Evolutionary conservation across 2,797 vertebrate genomes (phyloP), one percentile per base, ranked within the genome.

Genomic region (Pteropus rufus): DNA sequence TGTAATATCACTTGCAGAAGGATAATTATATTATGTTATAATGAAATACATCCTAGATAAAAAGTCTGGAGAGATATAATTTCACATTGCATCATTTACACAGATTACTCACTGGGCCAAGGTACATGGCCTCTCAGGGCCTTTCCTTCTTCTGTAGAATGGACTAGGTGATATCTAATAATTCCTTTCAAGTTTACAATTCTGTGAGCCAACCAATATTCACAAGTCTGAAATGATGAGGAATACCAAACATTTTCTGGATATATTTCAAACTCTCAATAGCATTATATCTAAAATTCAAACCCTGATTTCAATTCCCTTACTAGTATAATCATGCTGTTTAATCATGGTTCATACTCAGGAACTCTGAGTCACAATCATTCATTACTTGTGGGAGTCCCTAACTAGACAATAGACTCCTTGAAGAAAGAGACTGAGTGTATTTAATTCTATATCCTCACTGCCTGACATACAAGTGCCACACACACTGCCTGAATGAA

Each of bases 131-230:
- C 54, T 90, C 65, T 67, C 39, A 67, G n/a, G 54, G 39, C 62
- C 23, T 56, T 41, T 91, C 46, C 52, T 92, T 52, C 46, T 10
- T 93, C 70, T 93, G 3, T 39, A 49, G 16, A 69, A 73, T 93
- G n/a, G 94, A 76, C n/a, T 67, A 73, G 82, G 56, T 79, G 52
- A 82, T 92, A 26, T 52, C 54, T 84, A 54, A 69, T 29, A 44
- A 70, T 81, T 39, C 18, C 24, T 91, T 94, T 93, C 90, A 95
- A 72, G 89, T 91, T 93, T 89, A 93, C 86, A 91, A 95, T 86
- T 94, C n/a, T 79, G 44, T 31, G 26, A 95, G 86, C 29, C 77
- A 91, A 91, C 44, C 64, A 91, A 24, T 79, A 89, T 79, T 91
- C 44, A 65, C 31, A 93, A 34, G 29, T 83, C 70, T 69, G 26